Percentiles rank a stretch among this genome's conserved stretches.
Evolutionary conservation across 2,888 invertebrate species (phyloP).

Genomic region (Lissocephala sabroskyi): DNA sequence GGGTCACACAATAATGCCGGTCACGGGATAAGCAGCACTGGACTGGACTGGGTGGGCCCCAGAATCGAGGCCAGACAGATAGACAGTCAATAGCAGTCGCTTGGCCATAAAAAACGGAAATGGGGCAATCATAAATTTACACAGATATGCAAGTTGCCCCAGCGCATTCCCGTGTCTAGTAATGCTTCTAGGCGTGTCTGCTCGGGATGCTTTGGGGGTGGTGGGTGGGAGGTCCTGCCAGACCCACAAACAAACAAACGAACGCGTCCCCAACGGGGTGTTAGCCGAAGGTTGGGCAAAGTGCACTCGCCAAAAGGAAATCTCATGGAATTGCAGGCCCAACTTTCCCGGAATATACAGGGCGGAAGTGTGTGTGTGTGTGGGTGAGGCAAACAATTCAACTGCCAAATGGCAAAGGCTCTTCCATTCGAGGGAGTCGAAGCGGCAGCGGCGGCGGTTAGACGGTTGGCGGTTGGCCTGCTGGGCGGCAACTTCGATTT

Average conservation of each 20-base stretch:
- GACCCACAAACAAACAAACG: constrained; percentile 28
- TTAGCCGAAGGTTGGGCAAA: no score
- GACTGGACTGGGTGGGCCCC: neutral
- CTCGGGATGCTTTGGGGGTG: no score
- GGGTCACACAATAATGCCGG: constrained; percentile 59
- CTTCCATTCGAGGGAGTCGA: constrained; percentile 5
- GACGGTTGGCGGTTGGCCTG: neutral
- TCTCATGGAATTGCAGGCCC: constrained; percentile 25
- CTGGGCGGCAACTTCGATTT: constrained; percentile 58
- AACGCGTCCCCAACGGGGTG: neutral
- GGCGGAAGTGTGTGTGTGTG: neutral
- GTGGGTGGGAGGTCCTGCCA: neutral
- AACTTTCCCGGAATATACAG: no score
- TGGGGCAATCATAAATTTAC: constrained; percentile 72
- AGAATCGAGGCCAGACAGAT: constrained; percentile 12
- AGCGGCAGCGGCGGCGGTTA: neutral
- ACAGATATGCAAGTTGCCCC: constrained; percentile 67
- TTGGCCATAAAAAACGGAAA: constrained; percentile 67
- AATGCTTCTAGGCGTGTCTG: constrained; percentile 5
- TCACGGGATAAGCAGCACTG: constrained; percentile 54
- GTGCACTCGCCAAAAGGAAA: constrained; percentile 19
- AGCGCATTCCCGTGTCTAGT: constrained; percentile 7
- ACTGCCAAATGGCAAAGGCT: constrained; percentile 56
- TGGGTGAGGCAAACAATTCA: constrained; percentile 34
- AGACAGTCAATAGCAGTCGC: constrained; percentile 47